Percentiles rank a stretch among this genome's conserved stretches.
Conservation (phyloP, 2,888 invertebrate species). For the Trissolcus brochymenae region DNA sequence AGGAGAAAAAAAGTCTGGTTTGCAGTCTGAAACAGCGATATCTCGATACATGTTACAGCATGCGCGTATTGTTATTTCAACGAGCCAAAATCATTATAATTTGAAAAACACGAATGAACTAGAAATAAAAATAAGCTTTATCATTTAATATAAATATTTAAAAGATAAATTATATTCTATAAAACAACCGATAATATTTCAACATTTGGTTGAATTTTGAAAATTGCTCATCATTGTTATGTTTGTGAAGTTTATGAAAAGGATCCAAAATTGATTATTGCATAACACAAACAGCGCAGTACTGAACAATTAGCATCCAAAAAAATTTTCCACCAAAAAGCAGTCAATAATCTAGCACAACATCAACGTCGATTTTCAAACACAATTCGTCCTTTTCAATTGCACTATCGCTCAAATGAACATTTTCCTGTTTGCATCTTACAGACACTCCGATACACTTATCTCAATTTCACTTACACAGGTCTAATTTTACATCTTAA, state of each 20-base stretch:
- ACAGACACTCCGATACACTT: conserved; percentile 10
- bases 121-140: no score
- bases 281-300: background rate
- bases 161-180: no score
- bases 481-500: no score
- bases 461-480: background rate
- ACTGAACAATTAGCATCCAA: background rate
- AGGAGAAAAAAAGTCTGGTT: conserved; percentile 31
- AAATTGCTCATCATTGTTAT: no score
- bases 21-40: conserved; percentile 10
- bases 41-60: background rate
- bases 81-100: no score
- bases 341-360: conserved; percentile 12
- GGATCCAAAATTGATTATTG: no score
- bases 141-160: no score
- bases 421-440: conserved; percentile 38
- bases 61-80: background rate
- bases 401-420: conserved; percentile 26
- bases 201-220: no score
- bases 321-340: conserved; percentile 18
- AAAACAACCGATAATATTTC: no score
- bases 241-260: no score
- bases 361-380: conserved; percentile 17
- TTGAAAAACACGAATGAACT: no score
- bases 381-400: conserved; percentile 32